Evolutionary conservation across 92 coral and sea anemone genomes (phyloP).

Genomic region (Porites cylindrica): DNA sequence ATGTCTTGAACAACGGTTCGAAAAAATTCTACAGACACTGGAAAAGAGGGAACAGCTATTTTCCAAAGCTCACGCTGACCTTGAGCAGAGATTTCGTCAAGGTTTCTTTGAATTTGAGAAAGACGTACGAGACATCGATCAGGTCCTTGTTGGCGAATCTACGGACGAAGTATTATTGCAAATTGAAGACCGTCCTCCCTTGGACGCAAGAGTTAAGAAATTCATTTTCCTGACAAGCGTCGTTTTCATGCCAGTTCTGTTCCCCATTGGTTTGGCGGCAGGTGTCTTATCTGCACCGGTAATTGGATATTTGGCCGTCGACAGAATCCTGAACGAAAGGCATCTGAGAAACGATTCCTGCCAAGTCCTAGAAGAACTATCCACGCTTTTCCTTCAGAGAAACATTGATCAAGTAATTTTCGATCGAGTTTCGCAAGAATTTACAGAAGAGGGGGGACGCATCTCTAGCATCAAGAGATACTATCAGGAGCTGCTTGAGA

Average conservation of each 20-base stretch:
- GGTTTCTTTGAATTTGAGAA: constrained; percentile 17
- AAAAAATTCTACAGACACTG: not conserved
- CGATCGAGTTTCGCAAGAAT: constrained; percentile 4
- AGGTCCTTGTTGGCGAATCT: not conserved
- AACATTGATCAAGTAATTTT: not conserved
- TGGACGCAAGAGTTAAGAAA: constrained; percentile 14
- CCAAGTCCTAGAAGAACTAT: constrained; percentile 3
- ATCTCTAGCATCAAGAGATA: constrained; percentile 8
- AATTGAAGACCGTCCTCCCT: not conserved
- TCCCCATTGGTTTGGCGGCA: constrained; percentile 25
- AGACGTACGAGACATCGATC: constrained; percentile 20
- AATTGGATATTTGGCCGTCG: not conserved
- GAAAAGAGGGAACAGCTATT: constrained; percentile 13
- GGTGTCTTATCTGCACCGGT: constrained; percentile 34
- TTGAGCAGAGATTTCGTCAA: constrained; percentile 5
- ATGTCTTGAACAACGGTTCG: constrained; percentile 12
- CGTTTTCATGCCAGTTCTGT: constrained; percentile 3
- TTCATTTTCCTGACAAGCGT: not conserved
- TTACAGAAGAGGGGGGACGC: constrained; percentile 7
- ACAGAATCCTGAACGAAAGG: not conserved
- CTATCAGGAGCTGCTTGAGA: constrained; percentile 5
- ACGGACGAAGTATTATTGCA: not conserved
- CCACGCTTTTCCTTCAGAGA: constrained; percentile 2
- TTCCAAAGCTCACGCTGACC: not conserved
- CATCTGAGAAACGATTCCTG: not conserved